Conservation (phyloP, 2,113 vertebrate genomes). For the Lophura nycthemera region DNA sequence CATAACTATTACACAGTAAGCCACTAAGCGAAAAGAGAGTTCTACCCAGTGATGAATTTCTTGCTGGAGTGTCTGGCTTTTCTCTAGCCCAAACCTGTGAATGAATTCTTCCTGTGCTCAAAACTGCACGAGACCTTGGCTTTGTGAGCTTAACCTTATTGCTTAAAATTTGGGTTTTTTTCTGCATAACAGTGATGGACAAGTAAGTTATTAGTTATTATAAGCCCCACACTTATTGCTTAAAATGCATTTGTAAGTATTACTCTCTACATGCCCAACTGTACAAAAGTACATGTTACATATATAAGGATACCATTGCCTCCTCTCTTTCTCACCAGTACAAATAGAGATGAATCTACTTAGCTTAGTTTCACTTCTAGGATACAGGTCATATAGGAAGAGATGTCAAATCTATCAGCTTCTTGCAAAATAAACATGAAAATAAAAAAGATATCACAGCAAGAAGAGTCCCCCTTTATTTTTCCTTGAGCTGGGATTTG, state of each 20-base stretch:
- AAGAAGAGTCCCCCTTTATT: not conserved
- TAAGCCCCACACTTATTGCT: not conserved
- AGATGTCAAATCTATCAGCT: not conserved
- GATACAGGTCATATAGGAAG: not conserved
- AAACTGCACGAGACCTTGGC: not conserved
- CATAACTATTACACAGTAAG: constrained; percentile 42
- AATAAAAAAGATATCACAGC: not conserved
- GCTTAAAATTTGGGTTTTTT: not conserved
- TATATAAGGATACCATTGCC: not conserved
- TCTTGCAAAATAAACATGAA: constrained; percentile 7
- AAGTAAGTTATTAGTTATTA: not conserved
- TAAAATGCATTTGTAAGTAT: constrained; percentile 17
- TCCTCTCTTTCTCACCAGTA: not conserved
- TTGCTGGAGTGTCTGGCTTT: not conserved
- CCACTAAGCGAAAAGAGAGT: constrained; percentile 5
- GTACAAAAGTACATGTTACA: not conserved
- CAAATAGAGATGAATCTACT: not conserved
- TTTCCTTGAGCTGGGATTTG: constrained; percentile 6
- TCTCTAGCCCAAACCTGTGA: not conserved
- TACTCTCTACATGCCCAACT: not conserved
- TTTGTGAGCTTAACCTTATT: not conserved
- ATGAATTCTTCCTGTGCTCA: not conserved
- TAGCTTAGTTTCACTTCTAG: not conserved
- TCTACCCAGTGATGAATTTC: not conserved
- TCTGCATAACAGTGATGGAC: not conserved